These are phyloP conservation scores for Rhinopithecus roxellana DNA, from an alignment of 2,113 vertebrate genomes.

Conservation along the genomic window DNA sequence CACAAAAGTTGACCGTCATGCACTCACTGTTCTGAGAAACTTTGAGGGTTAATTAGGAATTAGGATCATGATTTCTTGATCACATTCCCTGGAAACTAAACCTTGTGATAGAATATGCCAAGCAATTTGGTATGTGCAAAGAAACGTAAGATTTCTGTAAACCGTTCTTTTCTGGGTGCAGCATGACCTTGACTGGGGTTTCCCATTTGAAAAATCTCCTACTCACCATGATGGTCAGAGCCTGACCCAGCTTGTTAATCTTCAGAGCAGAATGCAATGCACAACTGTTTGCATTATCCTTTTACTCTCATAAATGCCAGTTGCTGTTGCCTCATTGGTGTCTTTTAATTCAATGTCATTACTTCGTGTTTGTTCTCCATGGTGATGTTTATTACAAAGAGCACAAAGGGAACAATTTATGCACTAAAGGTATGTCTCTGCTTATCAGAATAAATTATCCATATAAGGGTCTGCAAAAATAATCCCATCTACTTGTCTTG, in stretches of 20 bases:
- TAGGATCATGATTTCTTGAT: not conserved
- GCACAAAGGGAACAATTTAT: slow-evolving; percentile 32
- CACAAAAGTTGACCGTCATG: not conserved
- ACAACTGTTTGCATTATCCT: slow-evolving; percentile 7
- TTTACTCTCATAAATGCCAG: slow-evolving; percentile 27
- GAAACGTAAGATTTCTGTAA: not conserved
- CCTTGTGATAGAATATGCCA: not conserved
- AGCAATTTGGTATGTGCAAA: not conserved
- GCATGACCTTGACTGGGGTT: not conserved
- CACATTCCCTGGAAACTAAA: not conserved
- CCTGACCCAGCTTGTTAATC: not conserved
- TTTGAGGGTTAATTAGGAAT: slow-evolving; percentile 13
- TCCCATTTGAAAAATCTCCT: not conserved
- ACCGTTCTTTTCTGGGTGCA: not conserved
- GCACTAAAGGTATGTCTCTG: slow-evolving; percentile 29
- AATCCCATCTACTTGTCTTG: slow-evolving; percentile 23
- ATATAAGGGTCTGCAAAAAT: not conserved
- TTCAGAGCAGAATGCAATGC: slow-evolving; percentile 33
- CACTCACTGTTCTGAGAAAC: not conserved
- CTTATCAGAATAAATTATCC: slow-evolving; percentile 43
- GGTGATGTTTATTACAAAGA: slow-evolving; percentile 45
- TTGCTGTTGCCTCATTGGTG: not conserved
- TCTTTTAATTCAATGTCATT: slow-evolving; percentile 56
- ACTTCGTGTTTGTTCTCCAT: slow-evolving; percentile 55
- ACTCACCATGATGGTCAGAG: not conserved